Evolutionary conservation across 2,113 vertebrate species (phyloP), one percentile per base, ranked within the genome.

Genomic region (Tenrec ecaudatus): DNA sequence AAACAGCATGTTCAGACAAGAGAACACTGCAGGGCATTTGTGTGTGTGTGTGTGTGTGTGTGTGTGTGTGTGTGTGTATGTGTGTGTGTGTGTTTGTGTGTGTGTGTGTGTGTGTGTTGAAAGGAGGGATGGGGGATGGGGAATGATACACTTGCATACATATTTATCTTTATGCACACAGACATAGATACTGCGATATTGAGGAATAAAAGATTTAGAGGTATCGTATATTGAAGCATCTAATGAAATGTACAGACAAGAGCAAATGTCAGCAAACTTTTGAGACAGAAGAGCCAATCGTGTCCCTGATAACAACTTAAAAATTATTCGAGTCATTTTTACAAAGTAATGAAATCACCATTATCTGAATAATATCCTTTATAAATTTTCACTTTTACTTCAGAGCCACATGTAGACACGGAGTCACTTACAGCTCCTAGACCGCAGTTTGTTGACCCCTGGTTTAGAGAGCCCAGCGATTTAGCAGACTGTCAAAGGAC

Each of bases 1-100:
- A 96, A 96, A 95, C 94, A 96, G 89, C 81, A 88, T 92, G 85
- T 93, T 94, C 90, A 80, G 93, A 95, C 27, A 82, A 66, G 57
- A 92, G 64, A 94, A 80, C 58, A 75, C 27, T 84, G 85, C 47
- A 11, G 57, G 85, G 82, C 57, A 36, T 86, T 83, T 68, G 14
- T 3, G 10, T 10, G 47, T 53, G 47, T 53, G 47, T 53, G 23
- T 9, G 12, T 60, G 71, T 25, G 12, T 68, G 6, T 58, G 36
- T 77, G 90, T 40, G 62, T 62, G 73, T 71, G 79, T 33, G 22
- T 82, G n/a, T 78, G 83, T 60, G 12, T 68, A 4, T 58, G 36
- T 77, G 90, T 40, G 62, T 62, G 73, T 71, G 79, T 33, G 22
- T 82, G n/a, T 78, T 9, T 60, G 71, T 25, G 12, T 68, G 6